Conservation (phyloP, 2,797 vertebrate genomes). For the Acipenser ruthenus region DNA sequence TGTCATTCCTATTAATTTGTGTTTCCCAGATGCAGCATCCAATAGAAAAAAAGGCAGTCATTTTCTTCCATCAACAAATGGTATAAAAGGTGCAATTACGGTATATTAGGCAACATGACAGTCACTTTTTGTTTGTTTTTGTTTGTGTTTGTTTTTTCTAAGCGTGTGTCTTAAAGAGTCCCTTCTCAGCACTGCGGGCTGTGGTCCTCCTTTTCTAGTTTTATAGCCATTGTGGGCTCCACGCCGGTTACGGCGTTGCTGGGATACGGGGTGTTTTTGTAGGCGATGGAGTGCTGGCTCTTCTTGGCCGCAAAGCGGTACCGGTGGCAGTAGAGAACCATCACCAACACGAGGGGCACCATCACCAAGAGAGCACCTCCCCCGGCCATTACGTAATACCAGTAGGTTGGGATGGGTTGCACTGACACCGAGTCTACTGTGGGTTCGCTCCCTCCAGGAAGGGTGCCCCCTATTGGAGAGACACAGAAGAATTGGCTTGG, state of each 20-base stretch:
- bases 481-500: conserved; percentile 86
- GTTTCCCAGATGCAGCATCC: conserved; percentile 17
- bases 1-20: background rate
- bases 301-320: conserved; percentile 94
- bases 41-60: conserved; percentile 12
- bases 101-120: conserved; percentile 60
- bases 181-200: conserved; percentile 69
- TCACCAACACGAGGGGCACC: conserved; percentile 78
- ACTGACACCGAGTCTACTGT: conserved; percentile 94
- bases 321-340: conserved; percentile 91
- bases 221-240: conserved; percentile 90
- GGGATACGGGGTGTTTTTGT: conserved; percentile 82
- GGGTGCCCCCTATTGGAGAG: conserved; percentile 96
- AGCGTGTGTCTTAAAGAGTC: too few relatives aligned
- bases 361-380: conserved; percentile 88
- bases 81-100: conserved; percentile 57
- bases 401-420: conserved; percentile 90
- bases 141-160: too few relatives aligned
- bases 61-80: conserved; percentile 7
- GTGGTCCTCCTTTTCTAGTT: conserved; percentile 83
- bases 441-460: conserved; percentile 88
- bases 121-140: conserved; percentile 12
- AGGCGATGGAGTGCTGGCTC: conserved; percentile 90
- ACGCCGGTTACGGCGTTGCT: conserved; percentile 67
- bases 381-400: conserved; percentile 97